Percentiles rank a stretch among this genome's conserved stretches.
Conservation (phyloP, 2,113 vertebrate species). For the Leptocoma aspasia region DNA sequence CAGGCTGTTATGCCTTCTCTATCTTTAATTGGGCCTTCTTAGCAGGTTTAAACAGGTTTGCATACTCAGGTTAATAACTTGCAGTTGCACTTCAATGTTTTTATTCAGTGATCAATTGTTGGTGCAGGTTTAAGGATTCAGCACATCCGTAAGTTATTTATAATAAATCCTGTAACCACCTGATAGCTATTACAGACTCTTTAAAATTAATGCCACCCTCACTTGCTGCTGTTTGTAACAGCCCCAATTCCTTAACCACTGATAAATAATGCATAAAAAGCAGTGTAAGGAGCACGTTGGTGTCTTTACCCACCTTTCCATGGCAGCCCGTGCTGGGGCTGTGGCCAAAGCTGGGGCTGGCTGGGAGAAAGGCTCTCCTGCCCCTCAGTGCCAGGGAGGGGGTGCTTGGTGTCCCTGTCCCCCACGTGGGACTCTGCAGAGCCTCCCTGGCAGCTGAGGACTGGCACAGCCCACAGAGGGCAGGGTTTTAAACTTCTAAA, state of each 20-base stretch:
- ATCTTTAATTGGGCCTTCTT: background rate
- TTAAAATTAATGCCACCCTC: background rate
- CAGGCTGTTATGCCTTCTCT: background rate
- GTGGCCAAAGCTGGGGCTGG: background rate
- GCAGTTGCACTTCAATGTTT: background rate
- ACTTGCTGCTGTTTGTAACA: background rate
- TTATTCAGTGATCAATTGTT: background rate
- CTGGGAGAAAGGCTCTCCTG: background rate
- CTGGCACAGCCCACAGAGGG: fast-evolving
- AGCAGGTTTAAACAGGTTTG: background rate
- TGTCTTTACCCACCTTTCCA: background rate
- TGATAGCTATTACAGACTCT: background rate
- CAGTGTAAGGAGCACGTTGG: fast-evolving
- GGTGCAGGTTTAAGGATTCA: background rate
- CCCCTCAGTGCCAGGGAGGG: fast-evolving
- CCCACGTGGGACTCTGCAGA: fast-evolving
- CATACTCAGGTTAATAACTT: background rate
- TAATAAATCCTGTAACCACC: background rate
- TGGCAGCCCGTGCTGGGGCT: background rate
- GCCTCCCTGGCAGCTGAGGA: fast-evolving
- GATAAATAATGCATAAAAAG: background rate
- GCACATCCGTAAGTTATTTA: background rate
- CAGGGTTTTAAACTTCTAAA: background rate
- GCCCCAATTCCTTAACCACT: background rate
- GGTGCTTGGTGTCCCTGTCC: background rate